Conservation (phyloP, 2,113 vertebrate genomes). For the Neogobius melanostomus region DNA sequence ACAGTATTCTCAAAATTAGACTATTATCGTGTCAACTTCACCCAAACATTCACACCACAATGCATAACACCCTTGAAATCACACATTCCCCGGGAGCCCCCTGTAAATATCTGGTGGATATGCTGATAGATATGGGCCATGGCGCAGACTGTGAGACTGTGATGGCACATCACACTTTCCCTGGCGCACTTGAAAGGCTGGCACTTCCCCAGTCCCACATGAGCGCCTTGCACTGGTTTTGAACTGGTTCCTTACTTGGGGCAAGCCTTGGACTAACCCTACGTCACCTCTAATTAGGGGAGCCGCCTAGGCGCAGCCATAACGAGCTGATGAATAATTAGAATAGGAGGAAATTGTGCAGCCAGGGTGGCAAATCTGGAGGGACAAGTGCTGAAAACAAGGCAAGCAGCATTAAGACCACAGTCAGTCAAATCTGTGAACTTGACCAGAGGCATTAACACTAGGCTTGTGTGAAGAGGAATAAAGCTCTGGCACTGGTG, state of each 20-base stretch:
- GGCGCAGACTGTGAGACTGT: slow-evolving; percentile 30
- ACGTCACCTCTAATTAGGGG: slow-evolving; percentile 80
- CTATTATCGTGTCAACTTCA: slow-evolving; percentile 40
- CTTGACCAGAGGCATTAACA: slow-evolving; percentile 80
- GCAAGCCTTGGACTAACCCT: slow-evolving; percentile 72
- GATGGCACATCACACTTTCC: slow-evolving; percentile 58
- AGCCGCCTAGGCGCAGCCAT: slow-evolving; percentile 70
- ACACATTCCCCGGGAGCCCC: slow-evolving; percentile 30
- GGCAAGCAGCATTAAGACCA: slow-evolving; percentile 88
- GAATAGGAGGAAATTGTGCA: slow-evolving; percentile 83
- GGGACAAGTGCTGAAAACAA: slow-evolving; percentile 94
- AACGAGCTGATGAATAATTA: slow-evolving; percentile 85
- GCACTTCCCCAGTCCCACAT: slow-evolving; percentile 67
- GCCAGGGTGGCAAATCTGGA: slow-evolving; percentile 88
- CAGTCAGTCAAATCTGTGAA: slow-evolving; percentile 90
- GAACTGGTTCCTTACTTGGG: slow-evolving; percentile 79
- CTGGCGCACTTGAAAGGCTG: slow-evolving; percentile 61
- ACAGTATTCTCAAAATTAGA: slow-evolving; percentile 48
- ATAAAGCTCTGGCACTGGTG: slow-evolving; percentile 81
- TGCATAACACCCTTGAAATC: slow-evolving; percentile 47
- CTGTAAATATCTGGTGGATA: slow-evolving; percentile 62
- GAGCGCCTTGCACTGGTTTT: slow-evolving; percentile 74
- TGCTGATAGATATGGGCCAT: slow-evolving; percentile 57
- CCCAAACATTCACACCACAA: slow-evolving; percentile 50
- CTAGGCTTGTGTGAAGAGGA: slow-evolving; percentile 81